Conservation (phyloP, 2,888 invertebrate species). For the Euzophera pinguis region DNA sequence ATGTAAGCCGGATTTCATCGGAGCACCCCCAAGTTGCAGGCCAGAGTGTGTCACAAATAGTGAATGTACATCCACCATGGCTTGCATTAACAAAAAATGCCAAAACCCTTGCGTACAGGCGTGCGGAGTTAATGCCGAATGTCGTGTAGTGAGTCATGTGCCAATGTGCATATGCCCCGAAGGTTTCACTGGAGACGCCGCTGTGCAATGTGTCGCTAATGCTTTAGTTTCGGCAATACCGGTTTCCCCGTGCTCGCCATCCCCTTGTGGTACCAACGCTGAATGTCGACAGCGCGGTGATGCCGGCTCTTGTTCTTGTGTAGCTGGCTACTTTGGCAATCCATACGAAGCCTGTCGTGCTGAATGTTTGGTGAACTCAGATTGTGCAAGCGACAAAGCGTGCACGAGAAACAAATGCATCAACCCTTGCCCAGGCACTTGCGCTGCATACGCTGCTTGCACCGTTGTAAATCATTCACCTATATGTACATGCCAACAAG, state of each 20-base stretch:
- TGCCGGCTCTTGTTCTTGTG: slow-evolving; percentile 84
- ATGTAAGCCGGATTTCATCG: slow-evolving; percentile 83
- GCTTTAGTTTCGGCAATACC: slow-evolving; percentile 41
- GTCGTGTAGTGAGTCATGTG: slow-evolving; percentile 87
- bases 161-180: slow-evolving; percentile 84
- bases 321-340: slow-evolving; percentile 86
- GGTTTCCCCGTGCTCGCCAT: slow-evolving; percentile 80
- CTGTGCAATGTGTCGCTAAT: slow-evolving; percentile 78
- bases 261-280: slow-evolving; percentile 83
- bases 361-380: slow-evolving; percentile 86
- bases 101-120: slow-evolving; percentile 86
- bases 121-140: slow-evolving; percentile 88
- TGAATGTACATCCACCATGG: slow-evolving; percentile 83
- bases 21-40: slow-evolving; percentile 85
- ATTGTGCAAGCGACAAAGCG: slow-evolving; percentile 84
- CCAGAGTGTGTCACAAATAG: slow-evolving; percentile 87
- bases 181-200: slow-evolving; percentile 87
- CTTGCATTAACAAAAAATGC: slow-evolving; percentile 89
- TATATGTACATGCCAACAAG: slow-evolving; percentile 82
- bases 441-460: slow-evolving; percentile 87
- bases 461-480: slow-evolving; percentile 86
- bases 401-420: slow-evolving; percentile 87
- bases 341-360: slow-evolving; percentile 89
- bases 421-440: slow-evolving; percentile 89
- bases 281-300: slow-evolving; percentile 79